phyloP scores from a whole-genome alignment of 2,797 vertebrate species.

The Onychomys arenicola region DNA sequence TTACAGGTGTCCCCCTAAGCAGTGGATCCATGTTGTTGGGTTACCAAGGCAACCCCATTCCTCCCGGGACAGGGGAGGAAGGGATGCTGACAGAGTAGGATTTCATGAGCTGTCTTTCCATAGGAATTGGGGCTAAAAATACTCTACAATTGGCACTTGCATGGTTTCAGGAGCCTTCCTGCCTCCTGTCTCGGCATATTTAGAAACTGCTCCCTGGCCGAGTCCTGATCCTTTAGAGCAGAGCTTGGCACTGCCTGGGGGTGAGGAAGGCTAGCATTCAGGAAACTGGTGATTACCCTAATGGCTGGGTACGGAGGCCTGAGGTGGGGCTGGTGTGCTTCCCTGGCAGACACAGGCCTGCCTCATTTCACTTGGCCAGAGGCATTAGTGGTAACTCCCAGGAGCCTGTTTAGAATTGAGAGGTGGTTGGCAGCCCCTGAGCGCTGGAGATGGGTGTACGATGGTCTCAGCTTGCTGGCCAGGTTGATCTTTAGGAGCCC shows the following conservation, averaged over 20 bases:
- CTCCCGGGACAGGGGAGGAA: slow-evolving; percentile 58
- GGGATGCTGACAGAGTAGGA: slow-evolving; percentile 61
- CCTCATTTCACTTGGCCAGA: neutral
- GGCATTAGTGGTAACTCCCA: neutral
- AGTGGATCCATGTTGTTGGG: neutral
- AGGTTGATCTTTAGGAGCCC: neutral
- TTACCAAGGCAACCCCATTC: slow-evolving; percentile 70
- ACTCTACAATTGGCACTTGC: slow-evolving; percentile 50
- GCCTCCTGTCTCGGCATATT: neutral
- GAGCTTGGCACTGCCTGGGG: neutral
- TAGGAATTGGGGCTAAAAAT: slow-evolving; percentile 75
- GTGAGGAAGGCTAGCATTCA: neutral
- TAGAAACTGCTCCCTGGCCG: neutral
- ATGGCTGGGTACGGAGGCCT: neutral
- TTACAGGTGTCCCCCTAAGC: slow-evolving; percentile 67
- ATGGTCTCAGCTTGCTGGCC: neutral
- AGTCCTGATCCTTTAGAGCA: neutral
- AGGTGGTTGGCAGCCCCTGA: neutral
- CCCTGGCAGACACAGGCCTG: neutral
- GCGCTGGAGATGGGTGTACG: neutral
- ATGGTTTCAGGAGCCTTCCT: neutral
- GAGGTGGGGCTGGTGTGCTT: neutral
- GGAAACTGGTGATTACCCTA: neutral
- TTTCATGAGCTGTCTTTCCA: slow-evolving; percentile 67
- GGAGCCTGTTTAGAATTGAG: neutral